Evolutionary conservation across 2,888 invertebrate genomes (phyloP).

Genomic region (Drosophila dives): DNA sequence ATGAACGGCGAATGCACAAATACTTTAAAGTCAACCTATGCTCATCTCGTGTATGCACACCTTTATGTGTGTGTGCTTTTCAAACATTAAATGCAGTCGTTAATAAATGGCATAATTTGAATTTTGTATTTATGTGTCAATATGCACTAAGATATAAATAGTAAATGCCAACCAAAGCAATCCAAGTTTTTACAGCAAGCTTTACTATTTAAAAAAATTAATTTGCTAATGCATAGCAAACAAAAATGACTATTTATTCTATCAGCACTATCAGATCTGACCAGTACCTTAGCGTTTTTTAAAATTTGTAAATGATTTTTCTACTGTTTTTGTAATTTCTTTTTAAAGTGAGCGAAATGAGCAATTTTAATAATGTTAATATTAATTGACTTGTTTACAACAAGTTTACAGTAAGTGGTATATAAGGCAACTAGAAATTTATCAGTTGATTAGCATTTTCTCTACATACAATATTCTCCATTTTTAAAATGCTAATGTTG

Average conservation of each 20-base stretch:
- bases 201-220: background rate
- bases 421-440: background rate
- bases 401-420: too few relatives aligned
- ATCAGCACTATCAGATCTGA: background rate
- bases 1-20: conserved; percentile 29
- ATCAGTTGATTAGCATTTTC: background rate
- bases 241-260: background rate
- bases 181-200: background rate
- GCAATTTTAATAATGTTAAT: too few relatives aligned
- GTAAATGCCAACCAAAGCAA: background rate
- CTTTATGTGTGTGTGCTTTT: background rate
- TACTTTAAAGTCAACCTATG: background rate
- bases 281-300: background rate
- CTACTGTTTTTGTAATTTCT: background rate
- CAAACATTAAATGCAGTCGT: background rate
- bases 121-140: background rate
- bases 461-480: background rate
- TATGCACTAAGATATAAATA: background rate
- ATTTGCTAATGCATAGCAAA: background rate
- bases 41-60: background rate
- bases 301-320: background rate
- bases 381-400: background rate
- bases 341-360: background rate
- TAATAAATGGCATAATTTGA: background rate
- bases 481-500: background rate